Evolutionary conservation across 2,113 vertebrate species (phyloP), one percentile per base, ranked within the genome.

Genomic region (Nothoprocta perdicaria): DNA sequence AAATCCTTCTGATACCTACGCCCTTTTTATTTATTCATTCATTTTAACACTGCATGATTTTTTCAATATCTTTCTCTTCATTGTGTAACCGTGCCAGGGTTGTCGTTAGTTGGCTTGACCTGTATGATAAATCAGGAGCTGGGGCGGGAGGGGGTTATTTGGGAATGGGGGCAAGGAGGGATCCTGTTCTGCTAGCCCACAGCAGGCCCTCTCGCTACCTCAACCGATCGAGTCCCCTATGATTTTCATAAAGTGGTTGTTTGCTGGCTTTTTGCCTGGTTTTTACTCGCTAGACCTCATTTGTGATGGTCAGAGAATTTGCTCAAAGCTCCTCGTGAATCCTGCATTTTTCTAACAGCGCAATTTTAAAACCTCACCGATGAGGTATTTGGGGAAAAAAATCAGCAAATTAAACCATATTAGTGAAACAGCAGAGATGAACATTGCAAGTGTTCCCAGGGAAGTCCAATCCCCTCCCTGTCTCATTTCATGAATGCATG

Each of bases 41-140:
- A 53, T 96, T 96, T 80, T 69, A 53, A 93, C 97, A 94, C 93
- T 98, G 97, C 98, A 98, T 98, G 97, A 97, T 84, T 95, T 91
- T 94, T 93, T 93, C 82, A 84, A 77, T 95, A 81, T 94, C 94
- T 96, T 55, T 96, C 95, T 91, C 60, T 84, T 89, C 93, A 95
- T 96, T 96, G 94, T 94, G 95, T 96, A 95, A 97, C 93, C 93
- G 97, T 97, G 94, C 94, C 97, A 96, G 94, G 96, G 86, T 86
- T 95, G 96, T 95, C 3, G 41, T 93, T 96, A 97, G 94, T 80
- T 86, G 95, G 81, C 71, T 96, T 95, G 79, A 84, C 89, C 83
- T 92, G 75, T 91, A 88, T 68, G 89, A 94, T 94, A 80, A 94
- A 95, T 89, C 55, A 93, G 94, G 93, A 52, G 21, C 86, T 10